Percentiles rank a stretch among this genome's conserved stretches.
phyloP scores from a whole-genome alignment of 2,113 vertebrate genomes.

The Tichodroma muraria region DNA sequence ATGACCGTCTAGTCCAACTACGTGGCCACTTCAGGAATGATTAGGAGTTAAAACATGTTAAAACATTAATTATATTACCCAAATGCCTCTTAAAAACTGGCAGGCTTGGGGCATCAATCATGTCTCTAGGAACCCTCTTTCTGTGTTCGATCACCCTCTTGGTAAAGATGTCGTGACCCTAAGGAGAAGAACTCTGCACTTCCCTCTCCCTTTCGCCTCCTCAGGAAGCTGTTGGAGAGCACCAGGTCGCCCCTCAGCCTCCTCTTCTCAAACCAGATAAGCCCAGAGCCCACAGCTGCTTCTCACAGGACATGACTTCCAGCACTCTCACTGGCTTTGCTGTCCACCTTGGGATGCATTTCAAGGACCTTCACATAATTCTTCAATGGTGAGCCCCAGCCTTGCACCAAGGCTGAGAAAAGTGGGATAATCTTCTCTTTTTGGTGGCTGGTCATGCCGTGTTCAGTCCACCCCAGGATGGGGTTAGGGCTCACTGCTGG shows the following conservation, averaged over 20 bases:
- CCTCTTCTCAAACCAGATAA: background rate
- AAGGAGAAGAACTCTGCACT: background rate
- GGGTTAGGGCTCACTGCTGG: background rate
- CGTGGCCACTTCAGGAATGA: background rate
- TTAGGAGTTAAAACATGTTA: background rate
- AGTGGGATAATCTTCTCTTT: background rate
- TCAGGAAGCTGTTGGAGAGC: background rate
- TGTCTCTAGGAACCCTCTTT: background rate
- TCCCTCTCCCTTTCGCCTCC: no score
- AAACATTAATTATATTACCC: background rate
- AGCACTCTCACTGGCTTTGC: background rate
- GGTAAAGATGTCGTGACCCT: background rate
- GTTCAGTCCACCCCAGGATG: background rate
- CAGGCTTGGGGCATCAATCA: background rate
- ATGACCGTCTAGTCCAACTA: background rate
- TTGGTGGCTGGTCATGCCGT: accelerated
- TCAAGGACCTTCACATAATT: background rate
- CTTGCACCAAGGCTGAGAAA: background rate
- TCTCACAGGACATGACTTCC: background rate
- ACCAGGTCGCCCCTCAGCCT: accelerated
- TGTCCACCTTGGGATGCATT: background rate
- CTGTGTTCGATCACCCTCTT: background rate
- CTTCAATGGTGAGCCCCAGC: background rate
- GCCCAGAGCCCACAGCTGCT: background rate
- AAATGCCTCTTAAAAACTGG: background rate